Evolutionary conservation across 2,888 invertebrate genomes (phyloP), one percentile per base, ranked within the genome.

Genomic region (Aethes cnicana): DNA sequence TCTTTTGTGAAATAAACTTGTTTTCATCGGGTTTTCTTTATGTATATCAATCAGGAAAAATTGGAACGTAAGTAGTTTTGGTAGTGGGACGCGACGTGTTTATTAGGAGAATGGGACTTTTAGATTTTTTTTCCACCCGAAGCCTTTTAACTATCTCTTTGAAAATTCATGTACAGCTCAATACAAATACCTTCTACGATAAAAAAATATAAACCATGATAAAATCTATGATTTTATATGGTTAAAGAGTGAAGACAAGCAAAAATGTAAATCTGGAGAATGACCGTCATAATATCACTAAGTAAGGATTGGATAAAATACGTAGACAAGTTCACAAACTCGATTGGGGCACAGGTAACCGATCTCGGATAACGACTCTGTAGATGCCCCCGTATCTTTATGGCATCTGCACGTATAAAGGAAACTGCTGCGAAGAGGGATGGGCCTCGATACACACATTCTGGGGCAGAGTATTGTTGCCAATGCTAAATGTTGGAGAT

Each of bases 381-480:
- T 74, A 60, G 62, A 67, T 73, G 72, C 71, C 65, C 69, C 68
- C 66, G 69, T 83, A 84, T 83, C 84, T 85, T 83, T 82, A 84
- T 81, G 74, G 80, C 80, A 83, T 84, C 84, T 74, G 68, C 75
- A 75, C 81, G 75, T 81, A 78, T 83, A 81, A 82, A 83, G 83
- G 80, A 80, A 82, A 83, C 79, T 79, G 72, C 63, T 55, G 68
- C 63, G 73, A 79, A 81, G 84, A 84, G 74, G 82, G 79, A 85
- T 84, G 81, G 83, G 62, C 56, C 74, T 72, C 81, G 81, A 82
- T 84, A 82, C 79, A 77, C 81, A 75, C 77, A 78, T 79, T 80
- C 76, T 74, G 73, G 74, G 74, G 78, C 76, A 77, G 72, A 72
- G 73, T 77, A 56, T 57, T 58, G 62, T 60, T 58, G 55, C 32